Percentiles rank a stretch among this genome's conserved stretches.
Evolutionary conservation across 1,140 invertebrate genomes (phyloP).

Genomic region (Ips typographus): DNA sequence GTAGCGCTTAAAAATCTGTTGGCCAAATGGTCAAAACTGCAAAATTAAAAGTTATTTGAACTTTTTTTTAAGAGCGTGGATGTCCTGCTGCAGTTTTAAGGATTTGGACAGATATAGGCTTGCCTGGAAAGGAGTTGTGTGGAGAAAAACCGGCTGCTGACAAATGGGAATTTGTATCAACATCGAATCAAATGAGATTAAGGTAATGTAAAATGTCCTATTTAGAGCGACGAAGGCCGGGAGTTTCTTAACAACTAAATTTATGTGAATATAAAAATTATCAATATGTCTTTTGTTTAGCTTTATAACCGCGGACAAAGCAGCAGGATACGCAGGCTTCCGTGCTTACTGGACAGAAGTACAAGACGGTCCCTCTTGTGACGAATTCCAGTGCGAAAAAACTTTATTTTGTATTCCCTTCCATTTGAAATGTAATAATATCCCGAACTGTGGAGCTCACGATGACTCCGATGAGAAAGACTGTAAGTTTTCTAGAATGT

Average conservation of each 20-base stretch:
- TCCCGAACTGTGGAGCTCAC: conserved; percentile 77
- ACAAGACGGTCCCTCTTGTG: conserved; percentile 57
- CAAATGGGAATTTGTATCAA: conserved; percentile 81
- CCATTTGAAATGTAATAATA: conserved; percentile 73
- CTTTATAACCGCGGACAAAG: conserved; percentile 82
- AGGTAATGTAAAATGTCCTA: conserved; percentile 59
- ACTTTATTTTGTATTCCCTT: conserved; percentile 79
- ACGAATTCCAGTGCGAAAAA: conserved; percentile 66
- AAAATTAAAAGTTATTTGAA: neutral
- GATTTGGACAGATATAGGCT: conserved; percentile 75
- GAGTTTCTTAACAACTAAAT: conserved; percentile 6
- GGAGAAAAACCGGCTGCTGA: conserved; percentile 74
- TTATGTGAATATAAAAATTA: neutral
- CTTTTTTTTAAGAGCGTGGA: conserved; percentile 67
- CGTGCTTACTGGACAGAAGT: conserved; percentile 89
- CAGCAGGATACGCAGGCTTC: conserved; percentile 80
- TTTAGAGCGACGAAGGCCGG: neutral
- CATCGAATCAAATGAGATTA: conserved; percentile 77
- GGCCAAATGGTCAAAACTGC: neutral
- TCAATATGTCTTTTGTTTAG: conserved; percentile 42
- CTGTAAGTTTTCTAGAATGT: conserved; percentile 63
- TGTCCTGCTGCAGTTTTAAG: conserved; percentile 87
- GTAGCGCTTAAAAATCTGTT: neutral
- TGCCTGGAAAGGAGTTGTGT: conserved; percentile 83
- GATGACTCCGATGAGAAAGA: conserved; percentile 79